A percentile compares a stretch with the other conserved stretches of the same genome.
Evolutionary conservation across 2,888 invertebrate species (phyloP).

Genomic region (Agriopis aurantiaria): DNA sequence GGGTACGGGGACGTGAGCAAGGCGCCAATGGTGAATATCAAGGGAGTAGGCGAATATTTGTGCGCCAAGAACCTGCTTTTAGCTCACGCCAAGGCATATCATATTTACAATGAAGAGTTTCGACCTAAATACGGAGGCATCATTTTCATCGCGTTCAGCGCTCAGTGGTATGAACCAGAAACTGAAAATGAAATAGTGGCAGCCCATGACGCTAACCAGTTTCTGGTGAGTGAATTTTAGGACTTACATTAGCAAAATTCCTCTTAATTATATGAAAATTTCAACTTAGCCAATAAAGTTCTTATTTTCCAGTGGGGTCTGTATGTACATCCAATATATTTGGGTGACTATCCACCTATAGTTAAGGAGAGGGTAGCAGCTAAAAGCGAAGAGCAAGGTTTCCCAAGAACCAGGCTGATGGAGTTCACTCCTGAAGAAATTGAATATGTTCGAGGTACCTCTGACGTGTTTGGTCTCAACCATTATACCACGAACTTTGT

Average conservation of each 20-base stretch:
- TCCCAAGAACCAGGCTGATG: conserved; percentile 70
- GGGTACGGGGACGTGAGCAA: conserved; percentile 70
- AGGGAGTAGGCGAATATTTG: conserved; percentile 78
- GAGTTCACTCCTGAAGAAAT: conserved; percentile 72
- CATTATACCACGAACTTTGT: conserved; percentile 84
- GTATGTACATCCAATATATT: conserved; percentile 87
- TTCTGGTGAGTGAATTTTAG: conserved; percentile 63
- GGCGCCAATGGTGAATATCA: conserved; percentile 63
- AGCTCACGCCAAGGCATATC: conserved; percentile 83
- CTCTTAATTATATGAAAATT: not conserved
- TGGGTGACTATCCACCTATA: conserved; percentile 87
- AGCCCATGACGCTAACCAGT: conserved; percentile 80
- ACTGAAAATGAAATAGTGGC: conserved; percentile 69
- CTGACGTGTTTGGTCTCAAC: conserved; percentile 84
- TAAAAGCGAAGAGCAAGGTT: conserved; percentile 81
- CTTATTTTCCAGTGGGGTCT: conserved; percentile 74
- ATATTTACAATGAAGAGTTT: conserved; percentile 67
- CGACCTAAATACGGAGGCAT: conserved; percentile 68
- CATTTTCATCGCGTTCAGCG: conserved; percentile 80
- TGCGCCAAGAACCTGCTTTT: conserved; percentile 77
- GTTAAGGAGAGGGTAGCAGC: conserved; percentile 84
- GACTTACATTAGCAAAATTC: not conserved
- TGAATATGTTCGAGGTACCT: conserved; percentile 58
- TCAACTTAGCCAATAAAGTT: not conserved
- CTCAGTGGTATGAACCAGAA: conserved; percentile 78